Evolutionary conservation across 1,140 invertebrate species (phyloP).

Genomic region (Trichonephila inaurata): DNA sequence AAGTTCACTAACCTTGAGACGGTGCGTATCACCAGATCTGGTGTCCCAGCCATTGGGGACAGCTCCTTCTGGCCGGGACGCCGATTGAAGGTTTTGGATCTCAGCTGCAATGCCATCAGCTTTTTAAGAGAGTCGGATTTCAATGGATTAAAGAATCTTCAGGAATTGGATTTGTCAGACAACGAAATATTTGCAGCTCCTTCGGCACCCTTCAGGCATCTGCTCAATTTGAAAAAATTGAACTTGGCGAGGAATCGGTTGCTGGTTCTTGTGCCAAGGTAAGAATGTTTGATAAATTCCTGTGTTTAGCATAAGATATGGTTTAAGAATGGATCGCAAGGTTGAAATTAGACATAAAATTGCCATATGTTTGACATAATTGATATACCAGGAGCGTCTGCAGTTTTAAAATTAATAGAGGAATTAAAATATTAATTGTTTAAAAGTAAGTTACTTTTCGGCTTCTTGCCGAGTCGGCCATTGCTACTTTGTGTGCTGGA

Average conservation of each 20-base stretch:
- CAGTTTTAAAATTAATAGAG: too few species aligned
- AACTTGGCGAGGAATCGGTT: slow-evolving; percentile 87
- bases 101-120: slow-evolving; percentile 89
- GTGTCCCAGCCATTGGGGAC: slow-evolving; percentile 88
- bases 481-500: too few species aligned
- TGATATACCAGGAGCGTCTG: too few species aligned
- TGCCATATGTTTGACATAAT: too few species aligned
- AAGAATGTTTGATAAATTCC: not conserved
- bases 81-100: slow-evolving; percentile 86
- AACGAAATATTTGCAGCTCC: slow-evolving; percentile 82
- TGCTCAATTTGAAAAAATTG: slow-evolving; percentile 85
- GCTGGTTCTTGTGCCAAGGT: slow-evolving; percentile 84
- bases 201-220: slow-evolving; percentile 87
- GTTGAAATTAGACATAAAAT: too few species aligned
- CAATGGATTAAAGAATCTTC: slow-evolving; percentile 81
- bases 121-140: slow-evolving; percentile 83
- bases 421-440: too few species aligned
- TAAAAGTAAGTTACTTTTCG: too few species aligned
- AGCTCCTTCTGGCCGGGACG: slow-evolving; percentile 89
- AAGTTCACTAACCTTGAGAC: slow-evolving; percentile 86
- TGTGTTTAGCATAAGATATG: too few species aligned
- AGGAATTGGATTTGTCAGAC: slow-evolving; percentile 81
- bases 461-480: too few species aligned
- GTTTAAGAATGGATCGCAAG: too few species aligned
- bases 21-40: slow-evolving; percentile 87